Conservation (phyloP, 2,888 invertebrate species). For the Apotomis capreana region DNA sequence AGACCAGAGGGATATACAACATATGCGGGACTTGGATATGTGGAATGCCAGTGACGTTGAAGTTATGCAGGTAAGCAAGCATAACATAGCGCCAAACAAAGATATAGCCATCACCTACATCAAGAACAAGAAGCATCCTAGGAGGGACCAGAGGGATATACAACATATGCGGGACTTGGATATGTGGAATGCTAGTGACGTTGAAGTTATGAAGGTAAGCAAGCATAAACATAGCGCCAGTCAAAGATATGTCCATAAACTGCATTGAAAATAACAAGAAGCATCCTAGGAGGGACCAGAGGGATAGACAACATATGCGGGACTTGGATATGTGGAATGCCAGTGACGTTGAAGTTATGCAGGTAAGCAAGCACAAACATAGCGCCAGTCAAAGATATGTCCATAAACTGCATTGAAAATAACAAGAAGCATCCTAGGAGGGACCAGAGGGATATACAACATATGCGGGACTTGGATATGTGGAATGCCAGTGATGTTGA, state of each 20-base stretch:
- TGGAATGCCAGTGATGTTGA: slow-evolving; percentile 73
- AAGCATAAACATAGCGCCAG: no score
- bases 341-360: slow-evolving; percentile 72
- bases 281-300: slow-evolving; percentile 57
- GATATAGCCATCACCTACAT: slow-evolving; percentile 72
- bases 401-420: no score
- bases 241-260: no score
- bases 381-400: no score
- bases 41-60: slow-evolving; percentile 73
- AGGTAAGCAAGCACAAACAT: slow-evolving; percentile 54
- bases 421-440: slow-evolving; percentile 63
- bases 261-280: slow-evolving; percentile 54
- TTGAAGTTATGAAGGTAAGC: slow-evolving; percentile 72
- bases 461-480: slow-evolving; percentile 70
- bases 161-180: slow-evolving; percentile 64
- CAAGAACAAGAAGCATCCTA: slow-evolving; percentile 65
- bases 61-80: slow-evolving; percentile 67
- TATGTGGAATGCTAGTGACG: slow-evolving; percentile 75
- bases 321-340: slow-evolving; percentile 77
- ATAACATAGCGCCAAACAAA: no score
- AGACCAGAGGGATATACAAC: slow-evolving; percentile 56
- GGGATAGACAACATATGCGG: slow-evolving; percentile 60
- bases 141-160: slow-evolving; percentile 55
- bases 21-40: slow-evolving; percentile 70
- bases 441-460: slow-evolving; percentile 56